phyloP scores from a whole-genome alignment of 2,113 vertebrate species.

The Sebastes schlegelii region DNA sequence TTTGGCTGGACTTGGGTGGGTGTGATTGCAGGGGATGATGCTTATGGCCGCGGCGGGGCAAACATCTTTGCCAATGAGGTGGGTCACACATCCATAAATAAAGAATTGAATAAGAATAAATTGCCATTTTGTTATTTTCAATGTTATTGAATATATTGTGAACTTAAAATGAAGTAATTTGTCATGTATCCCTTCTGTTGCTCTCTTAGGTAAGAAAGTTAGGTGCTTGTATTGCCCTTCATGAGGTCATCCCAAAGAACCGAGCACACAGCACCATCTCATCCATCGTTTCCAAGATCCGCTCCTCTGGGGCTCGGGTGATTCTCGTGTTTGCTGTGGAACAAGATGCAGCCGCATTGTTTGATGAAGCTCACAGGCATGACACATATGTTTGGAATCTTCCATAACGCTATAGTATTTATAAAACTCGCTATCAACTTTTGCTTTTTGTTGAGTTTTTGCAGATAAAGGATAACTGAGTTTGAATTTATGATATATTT shows the following conservation, averaged over 20 bases:
- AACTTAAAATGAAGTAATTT: neutral
- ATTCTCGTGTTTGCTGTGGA: slow-evolving; percentile 86
- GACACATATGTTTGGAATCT: neutral
- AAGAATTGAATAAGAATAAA: neutral
- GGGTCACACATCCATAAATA: neutral
- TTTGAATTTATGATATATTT: slow-evolving; percentile 4
- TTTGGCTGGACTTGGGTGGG: slow-evolving; percentile 88
- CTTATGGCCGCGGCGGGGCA: slow-evolving; percentile 83
- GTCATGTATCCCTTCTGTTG: neutral
- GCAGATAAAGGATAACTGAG: neutral
- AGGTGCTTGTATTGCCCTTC: slow-evolving; percentile 80
- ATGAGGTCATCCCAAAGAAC: slow-evolving; percentile 85
- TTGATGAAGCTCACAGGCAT: slow-evolving; percentile 77
- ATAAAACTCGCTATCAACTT: neutral
- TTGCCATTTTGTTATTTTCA: neutral
- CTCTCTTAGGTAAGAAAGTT: slow-evolving; percentile 67
- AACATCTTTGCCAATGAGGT: slow-evolving; percentile 82
- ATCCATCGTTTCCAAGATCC: slow-evolving; percentile 79
- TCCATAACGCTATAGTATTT: neutral
- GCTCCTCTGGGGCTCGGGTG: slow-evolving; percentile 76
- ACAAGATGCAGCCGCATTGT: slow-evolving; percentile 82
- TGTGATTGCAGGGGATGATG: slow-evolving; percentile 85
- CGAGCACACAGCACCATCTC: slow-evolving; percentile 70
- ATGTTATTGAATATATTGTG: neutral
- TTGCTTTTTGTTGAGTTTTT: neutral